Conservation (phyloP, 1,140 invertebrate genomes). For the Pseudomyrmex flavicornis region DNA sequence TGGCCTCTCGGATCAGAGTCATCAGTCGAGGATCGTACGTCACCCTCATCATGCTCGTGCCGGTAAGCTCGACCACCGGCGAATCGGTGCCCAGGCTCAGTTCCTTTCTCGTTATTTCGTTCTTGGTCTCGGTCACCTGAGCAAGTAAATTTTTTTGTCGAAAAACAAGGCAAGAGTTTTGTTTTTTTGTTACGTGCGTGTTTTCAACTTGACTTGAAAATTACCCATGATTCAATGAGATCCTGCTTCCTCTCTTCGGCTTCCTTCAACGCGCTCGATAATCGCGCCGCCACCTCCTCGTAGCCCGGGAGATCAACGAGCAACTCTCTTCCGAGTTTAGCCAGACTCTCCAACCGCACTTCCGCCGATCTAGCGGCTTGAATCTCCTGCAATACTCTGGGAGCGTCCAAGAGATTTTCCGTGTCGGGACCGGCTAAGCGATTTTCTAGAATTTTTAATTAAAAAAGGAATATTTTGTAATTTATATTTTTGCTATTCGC, state of each 20-base stretch:
- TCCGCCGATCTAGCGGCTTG: constrained; percentile 80
- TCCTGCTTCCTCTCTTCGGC: constrained; percentile 79
- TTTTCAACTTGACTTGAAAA: constrained; percentile 5
- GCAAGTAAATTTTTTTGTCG: not conserved
- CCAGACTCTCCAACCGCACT: constrained; percentile 77
- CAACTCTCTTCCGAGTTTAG: constrained; percentile 79
- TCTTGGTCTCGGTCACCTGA: constrained; percentile 85
- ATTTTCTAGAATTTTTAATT: constrained; percentile 65
- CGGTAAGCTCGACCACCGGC: constrained; percentile 86
- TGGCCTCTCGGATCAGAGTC: constrained; percentile 92
- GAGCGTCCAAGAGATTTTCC: constrained; percentile 78
- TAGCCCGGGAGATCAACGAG: constrained; percentile 81
- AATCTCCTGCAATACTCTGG: constrained; percentile 80
- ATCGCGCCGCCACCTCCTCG: constrained; percentile 75
- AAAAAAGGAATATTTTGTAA: too few relatives aligned
- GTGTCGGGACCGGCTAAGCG: constrained; percentile 79
- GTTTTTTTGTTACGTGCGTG: not conserved
- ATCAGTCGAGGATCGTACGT: constrained; percentile 94
- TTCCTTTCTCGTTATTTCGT: constrained; percentile 78
- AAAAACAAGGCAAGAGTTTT: constrained; percentile 5
- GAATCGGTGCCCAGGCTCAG: constrained; percentile 85
- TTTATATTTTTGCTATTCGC: not conserved
- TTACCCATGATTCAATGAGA: constrained; percentile 87
- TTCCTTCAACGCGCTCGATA: constrained; percentile 74
- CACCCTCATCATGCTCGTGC: constrained; percentile 90